Percentiles rank a stretch among this genome's conserved stretches.
These are phyloP conservation scores for Parelbella ahira DNA, from an alignment of 2,888 invertebrate species.

Conservation along the genomic window DNA sequence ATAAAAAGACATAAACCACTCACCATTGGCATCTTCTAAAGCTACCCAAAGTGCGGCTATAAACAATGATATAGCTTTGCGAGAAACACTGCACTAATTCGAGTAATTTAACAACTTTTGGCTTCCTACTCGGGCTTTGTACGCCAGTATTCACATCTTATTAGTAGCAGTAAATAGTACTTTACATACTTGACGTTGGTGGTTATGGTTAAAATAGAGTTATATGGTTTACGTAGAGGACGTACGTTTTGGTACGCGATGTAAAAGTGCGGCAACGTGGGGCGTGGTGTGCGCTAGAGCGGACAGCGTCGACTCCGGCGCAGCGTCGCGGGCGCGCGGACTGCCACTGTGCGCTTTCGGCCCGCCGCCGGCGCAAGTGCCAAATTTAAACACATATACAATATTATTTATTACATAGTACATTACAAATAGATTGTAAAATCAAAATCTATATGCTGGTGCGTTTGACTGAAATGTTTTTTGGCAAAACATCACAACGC, in stretches of 20 bases:
- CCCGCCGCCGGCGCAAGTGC: conserved; percentile 37
- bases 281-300: conserved; percentile 27
- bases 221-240: conserved; percentile 13
- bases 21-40: conserved; percentile 13
- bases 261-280: conserved; percentile 19
- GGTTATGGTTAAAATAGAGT: conserved; percentile 2
- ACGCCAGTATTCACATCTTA: conserved; percentile 1
- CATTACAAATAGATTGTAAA: conserved; percentile 59
- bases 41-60: conserved; percentile 7
- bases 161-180: conserved; percentile 9
- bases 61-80: conserved; percentile 11
- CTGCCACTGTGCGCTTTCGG: conserved; percentile 43
- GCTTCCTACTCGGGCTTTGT: conserved; percentile 4
- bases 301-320: conserved; percentile 16
- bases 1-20: conserved; percentile 8
- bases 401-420: conserved; percentile 65
- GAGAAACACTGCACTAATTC: conserved; percentile 19
- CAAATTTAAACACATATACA: conserved; percentile 49
- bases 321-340: conserved; percentile 37
- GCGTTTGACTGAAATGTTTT: conserved; percentile 42
- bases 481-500: conserved; percentile 49
- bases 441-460: conserved; percentile 41
- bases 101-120: neutral
- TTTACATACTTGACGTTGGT: conserved; percentile 2
- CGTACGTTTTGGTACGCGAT: conserved; percentile 27